Evolutionary conservation across 2,888 invertebrate species (phyloP), one percentile per base, ranked within the genome.

Genomic region (Rhimphoctona megacephalus): DNA sequence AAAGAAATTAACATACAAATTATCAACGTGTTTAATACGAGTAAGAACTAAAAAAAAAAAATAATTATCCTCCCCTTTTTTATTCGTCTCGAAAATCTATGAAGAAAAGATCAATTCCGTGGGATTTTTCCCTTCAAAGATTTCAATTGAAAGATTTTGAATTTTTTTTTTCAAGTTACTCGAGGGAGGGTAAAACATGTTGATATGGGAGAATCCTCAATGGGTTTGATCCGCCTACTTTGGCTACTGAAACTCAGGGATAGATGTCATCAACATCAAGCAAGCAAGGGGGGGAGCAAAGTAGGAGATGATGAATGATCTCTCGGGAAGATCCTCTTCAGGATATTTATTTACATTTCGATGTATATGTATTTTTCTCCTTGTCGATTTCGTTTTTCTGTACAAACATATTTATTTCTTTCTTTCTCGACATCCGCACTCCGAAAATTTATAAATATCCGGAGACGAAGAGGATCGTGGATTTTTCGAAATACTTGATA

Each of bases 81-180:
- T 19, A 4, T 0, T 22, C 9, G 22, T 22, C 22, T 22, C 22
- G 8, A 54, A 54, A 8, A 22, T 54, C 22, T n/a, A 52, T n/a
- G 52, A 14, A 52, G 4, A 7, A 7, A 49, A 39, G n/a, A 7
- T 52, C 19, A 52, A n/a, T 7, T 52, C n/a, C 52, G 1, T 8
- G 22, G 9, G 19, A 52, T n/a, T 8, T 22, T 54, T 22, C 9
- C 7, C 9, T 22, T 54, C 8, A 6, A 61, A 61, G 36, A 36
- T 36, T 36, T 36, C 4, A 57, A 7, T 6, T n/a, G 5, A 69
- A 22, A 6, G 11, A 69, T 69, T 69, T 43, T 4, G 88, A 90
- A 89, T 81, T 91, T 85, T 91, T 85, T 90, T 76, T 87, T 85
- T 89, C 67, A 88, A 86, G 87, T 89, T 87, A 89, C 89, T 87